A percentile compares a stretch with the other conserved stretches of the same genome.
Evolutionary conservation across 2,113 vertebrate species (phyloP).

Genomic region (Turnix velox): DNA sequence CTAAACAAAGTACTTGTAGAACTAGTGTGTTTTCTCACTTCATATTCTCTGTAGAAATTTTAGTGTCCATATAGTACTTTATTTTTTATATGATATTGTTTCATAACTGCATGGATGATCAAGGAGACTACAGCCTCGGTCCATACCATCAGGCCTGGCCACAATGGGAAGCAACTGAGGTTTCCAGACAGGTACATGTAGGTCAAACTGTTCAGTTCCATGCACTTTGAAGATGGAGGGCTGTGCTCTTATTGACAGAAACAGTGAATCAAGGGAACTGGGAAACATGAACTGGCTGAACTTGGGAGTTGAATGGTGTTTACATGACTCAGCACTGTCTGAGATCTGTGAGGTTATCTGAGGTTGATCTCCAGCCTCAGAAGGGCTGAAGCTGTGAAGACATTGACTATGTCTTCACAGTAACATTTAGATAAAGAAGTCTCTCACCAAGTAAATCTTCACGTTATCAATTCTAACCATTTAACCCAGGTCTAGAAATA

Average conservation of each 20-base stretch:
- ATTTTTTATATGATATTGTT: not conserved
- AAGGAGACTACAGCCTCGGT: not conserved
- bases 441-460: not conserved
- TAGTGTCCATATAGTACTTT: accelerated
- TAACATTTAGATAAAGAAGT: not conserved
- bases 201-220: not conserved
- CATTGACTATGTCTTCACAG: not conserved
- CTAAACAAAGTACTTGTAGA: not conserved
- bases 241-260: not conserved
- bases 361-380: not conserved
- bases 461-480: not conserved
- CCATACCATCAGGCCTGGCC: not conserved
- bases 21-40: not conserved
- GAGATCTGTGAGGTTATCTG: not conserved
- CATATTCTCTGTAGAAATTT: not conserved
- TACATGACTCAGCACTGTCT: not conserved
- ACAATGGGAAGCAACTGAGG: not conserved
- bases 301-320: not conserved
- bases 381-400: not conserved
- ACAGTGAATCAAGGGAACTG: not conserved
- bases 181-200: not conserved
- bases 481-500: not conserved
- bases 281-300: not conserved
- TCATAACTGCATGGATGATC: not conserved
- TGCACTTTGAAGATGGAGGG: not conserved